phyloP scores from a whole-genome alignment of 2,113 vertebrate species.

The Spilogale gracilis region DNA sequence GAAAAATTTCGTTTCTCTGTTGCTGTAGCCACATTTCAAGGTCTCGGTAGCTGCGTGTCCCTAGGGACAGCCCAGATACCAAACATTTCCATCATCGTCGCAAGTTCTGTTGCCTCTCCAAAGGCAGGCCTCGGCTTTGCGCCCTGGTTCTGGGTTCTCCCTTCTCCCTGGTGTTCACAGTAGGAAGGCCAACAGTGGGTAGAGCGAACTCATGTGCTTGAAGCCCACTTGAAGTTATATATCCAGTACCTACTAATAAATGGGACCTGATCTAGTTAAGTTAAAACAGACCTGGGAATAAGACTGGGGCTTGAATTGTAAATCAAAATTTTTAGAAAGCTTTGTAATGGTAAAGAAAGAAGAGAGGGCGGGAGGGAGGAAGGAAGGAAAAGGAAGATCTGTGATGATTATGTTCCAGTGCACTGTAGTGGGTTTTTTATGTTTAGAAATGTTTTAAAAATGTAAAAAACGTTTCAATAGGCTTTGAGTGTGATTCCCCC shows the following conservation, averaged over 20 bases:
- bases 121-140: background rate
- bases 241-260: background rate
- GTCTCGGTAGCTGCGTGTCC: background rate
- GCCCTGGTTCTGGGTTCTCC: background rate
- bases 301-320: background rate
- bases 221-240: slow-evolving; percentile 20
- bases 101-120: background rate
- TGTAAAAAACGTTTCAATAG: background rate
- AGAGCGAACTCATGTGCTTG: background rate
- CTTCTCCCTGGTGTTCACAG: slow-evolving; percentile 4
- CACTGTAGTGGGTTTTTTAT: background rate
- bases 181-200: background rate
- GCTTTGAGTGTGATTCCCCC: background rate
- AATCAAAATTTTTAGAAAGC: background rate
- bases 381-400: background rate
- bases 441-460: background rate
- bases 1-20: background rate
- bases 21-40: background rate
- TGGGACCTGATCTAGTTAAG: background rate
- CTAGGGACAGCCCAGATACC: background rate
- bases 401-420: background rate
- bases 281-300: background rate
- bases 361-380: background rate
- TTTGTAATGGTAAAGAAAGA: background rate
- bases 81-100: background rate